phyloP scores from a whole-genome alignment of 2,113 vertebrate genomes.

The Proteles cristata region DNA sequence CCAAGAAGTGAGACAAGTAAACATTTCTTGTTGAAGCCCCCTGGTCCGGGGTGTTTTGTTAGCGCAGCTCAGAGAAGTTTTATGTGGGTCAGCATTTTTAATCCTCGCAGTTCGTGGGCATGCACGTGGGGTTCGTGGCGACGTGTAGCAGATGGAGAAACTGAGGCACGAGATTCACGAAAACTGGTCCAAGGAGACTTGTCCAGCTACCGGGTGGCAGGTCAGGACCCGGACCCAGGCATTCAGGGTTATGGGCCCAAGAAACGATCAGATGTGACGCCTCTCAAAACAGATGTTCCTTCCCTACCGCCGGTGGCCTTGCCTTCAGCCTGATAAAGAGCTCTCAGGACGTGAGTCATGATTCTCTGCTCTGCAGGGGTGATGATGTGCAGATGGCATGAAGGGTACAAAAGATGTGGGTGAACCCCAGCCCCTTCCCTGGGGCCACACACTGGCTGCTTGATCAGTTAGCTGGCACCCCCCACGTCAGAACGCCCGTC shows the following conservation, averaged over 20 bases:
- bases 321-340: neutral
- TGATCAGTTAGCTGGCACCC: neutral
- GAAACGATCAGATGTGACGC: rapidly evolving
- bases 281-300: too few species aligned
- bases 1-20: neutral
- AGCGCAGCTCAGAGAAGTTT: neutral
- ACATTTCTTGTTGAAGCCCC: neutral
- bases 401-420: neutral
- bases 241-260: neutral
- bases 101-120: neutral
- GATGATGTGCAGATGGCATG: rapidly evolving
- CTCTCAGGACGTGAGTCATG: neutral
- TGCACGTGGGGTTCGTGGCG: neutral
- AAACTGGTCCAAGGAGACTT: neutral
- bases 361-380: neutral
- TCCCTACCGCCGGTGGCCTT: neutral
- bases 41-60: neutral
- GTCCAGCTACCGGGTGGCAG: rapidly evolving
- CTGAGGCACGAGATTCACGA: neutral
- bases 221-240: neutral
- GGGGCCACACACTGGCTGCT: rapidly evolving
- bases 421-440: neutral
- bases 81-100: neutral
- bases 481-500: neutral
- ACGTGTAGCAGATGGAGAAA: neutral